Conservation (phyloP, 2,113 vertebrate species). For the Hipposideros armiger region DNA sequence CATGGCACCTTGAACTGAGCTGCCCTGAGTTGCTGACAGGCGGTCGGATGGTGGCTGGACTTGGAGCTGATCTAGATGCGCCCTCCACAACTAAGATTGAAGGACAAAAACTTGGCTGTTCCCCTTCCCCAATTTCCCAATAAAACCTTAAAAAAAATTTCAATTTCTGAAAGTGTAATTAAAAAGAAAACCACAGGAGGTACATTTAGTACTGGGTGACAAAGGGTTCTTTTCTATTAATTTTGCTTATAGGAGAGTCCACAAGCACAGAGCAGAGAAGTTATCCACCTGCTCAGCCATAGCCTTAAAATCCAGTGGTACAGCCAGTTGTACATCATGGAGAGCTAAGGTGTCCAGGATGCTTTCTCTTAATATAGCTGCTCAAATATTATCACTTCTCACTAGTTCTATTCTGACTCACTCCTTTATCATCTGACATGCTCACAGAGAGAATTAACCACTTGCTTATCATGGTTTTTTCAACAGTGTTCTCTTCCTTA, state of each 20-base stretch:
- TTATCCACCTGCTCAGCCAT: neutral
- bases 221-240: neutral
- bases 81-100: no score
- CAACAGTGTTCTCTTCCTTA: neutral
- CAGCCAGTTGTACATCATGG: neutral
- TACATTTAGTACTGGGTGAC: neutral
- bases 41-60: no score
- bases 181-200: neutral
- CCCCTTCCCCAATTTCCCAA: no score
- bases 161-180: neutral
- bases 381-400: neutral
- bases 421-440: neutral
- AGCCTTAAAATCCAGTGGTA: neutral
- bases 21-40: no score
- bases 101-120: no score
- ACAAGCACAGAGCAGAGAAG: neutral
- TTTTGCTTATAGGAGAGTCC: neutral
- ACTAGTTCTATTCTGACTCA: neutral
- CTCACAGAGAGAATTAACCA: neutral
- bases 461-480: neutral
- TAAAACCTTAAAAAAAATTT: neutral
- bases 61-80: no score
- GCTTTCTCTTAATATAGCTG: neutral
- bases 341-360: neutral
- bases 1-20: no score